Percentiles rank a stretch among this genome's conserved stretches.
Evolutionary conservation across 2,113 vertebrate genomes (phyloP).

Genomic region (Pituophis catenifer): DNA sequence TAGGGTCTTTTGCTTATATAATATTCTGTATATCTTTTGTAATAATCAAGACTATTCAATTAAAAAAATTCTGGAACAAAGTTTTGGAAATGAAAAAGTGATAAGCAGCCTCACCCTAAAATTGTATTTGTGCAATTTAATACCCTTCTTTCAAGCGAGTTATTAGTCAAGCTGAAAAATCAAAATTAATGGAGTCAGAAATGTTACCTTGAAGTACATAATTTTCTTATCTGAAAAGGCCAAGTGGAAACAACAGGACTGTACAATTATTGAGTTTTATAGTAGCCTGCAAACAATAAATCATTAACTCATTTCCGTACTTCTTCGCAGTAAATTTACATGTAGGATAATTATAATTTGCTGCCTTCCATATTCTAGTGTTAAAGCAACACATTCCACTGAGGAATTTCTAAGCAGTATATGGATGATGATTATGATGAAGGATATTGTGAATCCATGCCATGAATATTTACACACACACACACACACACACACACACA

Average conservation of each 20-base stretch:
- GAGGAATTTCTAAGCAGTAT: neutral
- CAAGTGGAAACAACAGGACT: slow-evolving; percentile 13
- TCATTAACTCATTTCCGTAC: neutral
- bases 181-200: neutral
- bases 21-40: neutral
- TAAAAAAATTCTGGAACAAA: neutral
- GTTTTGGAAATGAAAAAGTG: neutral
- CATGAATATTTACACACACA: neutral
- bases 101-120: neutral
- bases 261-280: slow-evolving; percentile 12
- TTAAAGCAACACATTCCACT: neutral
- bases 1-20: neutral
- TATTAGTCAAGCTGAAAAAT: slow-evolving; percentile 31
- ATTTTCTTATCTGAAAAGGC: slow-evolving; percentile 31
- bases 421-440: neutral
- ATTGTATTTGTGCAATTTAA: neutral
- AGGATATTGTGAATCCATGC: neutral
- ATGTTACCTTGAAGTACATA: slow-evolving; percentile 5
- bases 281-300: slow-evolving; percentile 23
- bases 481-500: too few species aligned
- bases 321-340: neutral
- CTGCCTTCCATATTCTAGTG: neutral
- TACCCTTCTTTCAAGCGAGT: slow-evolving; percentile 8
- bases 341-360: slow-evolving; percentile 11
- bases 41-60: neutral